A percentile compares a stretch with the other conserved stretches of the same genome.
phyloP scores from a whole-genome alignment of 2,113 vertebrate species.

The Pseudolaguvia tuberculata region DNA sequence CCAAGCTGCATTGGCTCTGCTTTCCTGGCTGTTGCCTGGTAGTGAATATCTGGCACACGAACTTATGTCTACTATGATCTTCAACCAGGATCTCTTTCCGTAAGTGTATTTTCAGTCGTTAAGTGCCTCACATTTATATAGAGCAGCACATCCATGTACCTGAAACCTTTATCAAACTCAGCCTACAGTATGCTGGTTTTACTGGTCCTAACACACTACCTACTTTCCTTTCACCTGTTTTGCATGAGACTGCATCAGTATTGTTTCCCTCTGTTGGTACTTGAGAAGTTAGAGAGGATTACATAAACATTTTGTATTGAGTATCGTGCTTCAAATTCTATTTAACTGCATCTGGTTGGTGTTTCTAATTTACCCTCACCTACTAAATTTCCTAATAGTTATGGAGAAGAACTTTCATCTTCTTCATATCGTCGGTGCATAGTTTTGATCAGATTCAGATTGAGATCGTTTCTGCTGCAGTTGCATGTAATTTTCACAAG shows the following conservation, averaged over 20 bases:
- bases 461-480: background rate
- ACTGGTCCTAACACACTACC: background rate
- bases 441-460: too few species aligned
- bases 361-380: background rate
- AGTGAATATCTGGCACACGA: conserved; percentile 82
- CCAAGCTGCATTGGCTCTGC: conserved; percentile 75
- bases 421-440: too few species aligned
- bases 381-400: background rate
- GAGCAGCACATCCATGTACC: background rate
- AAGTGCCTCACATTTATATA: background rate
- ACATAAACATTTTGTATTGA: background rate
- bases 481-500: conserved; percentile 30
- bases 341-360: background rate
- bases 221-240: background rate
- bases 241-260: background rate
- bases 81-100: conserved; percentile 85
- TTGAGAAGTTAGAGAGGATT: background rate
- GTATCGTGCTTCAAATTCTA: background rate
- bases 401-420: background rate
- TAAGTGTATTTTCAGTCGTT: conserved; percentile 63
- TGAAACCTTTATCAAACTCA: background rate
- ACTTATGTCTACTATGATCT: conserved; percentile 77
- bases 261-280: background rate
- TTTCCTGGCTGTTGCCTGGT: conserved; percentile 84
- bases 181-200: background rate